Evolutionary conservation across 2,888 invertebrate species (phyloP), one percentile per base, ranked within the genome.

Genomic region (Pseudococcus viburni): DNA sequence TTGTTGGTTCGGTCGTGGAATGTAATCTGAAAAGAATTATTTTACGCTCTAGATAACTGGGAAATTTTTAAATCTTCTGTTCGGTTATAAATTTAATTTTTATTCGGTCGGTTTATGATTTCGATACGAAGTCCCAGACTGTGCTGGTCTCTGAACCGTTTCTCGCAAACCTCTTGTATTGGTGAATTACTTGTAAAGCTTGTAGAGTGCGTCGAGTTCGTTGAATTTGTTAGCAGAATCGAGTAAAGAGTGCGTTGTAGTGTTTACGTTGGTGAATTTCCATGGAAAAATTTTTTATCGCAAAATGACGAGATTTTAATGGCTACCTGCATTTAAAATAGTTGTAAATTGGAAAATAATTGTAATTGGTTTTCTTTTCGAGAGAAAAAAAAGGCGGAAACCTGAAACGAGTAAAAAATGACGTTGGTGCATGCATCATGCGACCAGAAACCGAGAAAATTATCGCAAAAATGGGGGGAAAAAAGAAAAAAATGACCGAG

Each of bases 81-180:
- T 51, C 51, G 64, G 64, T 64, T 64, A 64, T 22, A n/a, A 73
- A 73, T 73, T 73, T 73, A 73, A 73, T 73, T 73, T 73, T 33
- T 73, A 33, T 5, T 22, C 22, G 1, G 15, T 12, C 11, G 26
- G 26, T 26, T 59, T 19, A 12, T 15, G 55, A 55, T 12, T 5
- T 55, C 17, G 19, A 19, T 6, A 33, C 59, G 19, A 59, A 19
- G 19, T 6, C 19, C n/a, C 6, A 59, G 19, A 59, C 8, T 59
- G 68, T 26, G 68, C 33, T 33, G 68, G 0, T 0, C 9, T 73
- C 68, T 73, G 33, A 17, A 33, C 0, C 26, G 26, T 4, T 15
- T 73, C 5, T 3, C 15, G 4, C 12, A 15, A 33, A 73, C 4
- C 33, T 73, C 12, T 0, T 3, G 1, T 11, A 73, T 19, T 26